Evolutionary conservation across 2,888 invertebrate species (phyloP), one percentile per base, ranked within the genome.

Genomic region (Drosophila acutilabella): DNA sequence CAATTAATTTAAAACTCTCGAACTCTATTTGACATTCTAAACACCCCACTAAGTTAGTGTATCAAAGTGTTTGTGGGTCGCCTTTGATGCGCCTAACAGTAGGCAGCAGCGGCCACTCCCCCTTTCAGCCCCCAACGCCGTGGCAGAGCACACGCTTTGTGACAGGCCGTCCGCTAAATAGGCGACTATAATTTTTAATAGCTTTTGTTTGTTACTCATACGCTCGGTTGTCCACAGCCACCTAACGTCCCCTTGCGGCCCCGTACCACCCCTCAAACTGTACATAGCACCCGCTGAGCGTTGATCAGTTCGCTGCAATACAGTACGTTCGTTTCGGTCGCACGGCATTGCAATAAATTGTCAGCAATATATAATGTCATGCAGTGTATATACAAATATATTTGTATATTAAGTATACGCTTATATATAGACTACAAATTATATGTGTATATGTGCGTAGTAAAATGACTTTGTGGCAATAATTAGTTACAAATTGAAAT

Each of bases 121-220:
- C 64, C 30, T 30, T 30, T 30, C 30, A 38, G 33, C 16, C 51
- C 48, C 45, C 47, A 30, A 0, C 30, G 8, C 8, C 30, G 30
- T 30, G 30, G 30, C 30, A 30, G 30, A 30, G 30, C 30, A 30
- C 41, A 33, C 36, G 13, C 47, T 38, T 18, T 36, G 33, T n/a
- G 52, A 44, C 61, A 26, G 40, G 16, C 45, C 57, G 58, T 69
- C 64, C 64, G 64, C 69, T 74, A 77, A 80, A 78, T 72, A 70
- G 80, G 66, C 77, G 74, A 66, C 81, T 81, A 81, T 77, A 80
- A 79, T 77, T 75, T 74, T 81, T 81, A 74, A 83, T 78, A 67
- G 64, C 84, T 76, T 81, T 80, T 71, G 77, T 74, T 69, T 57
- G 81, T 84, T 82, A 81, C 84, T 82, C 84, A 81, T 73, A 71